A percentile compares a stretch with the other conserved stretches of the same genome.
These are phyloP conservation scores for Eriocheir sinensis DNA, from an alignment of 1,140 invertebrate genomes.

Conservation along the genomic window DNA sequence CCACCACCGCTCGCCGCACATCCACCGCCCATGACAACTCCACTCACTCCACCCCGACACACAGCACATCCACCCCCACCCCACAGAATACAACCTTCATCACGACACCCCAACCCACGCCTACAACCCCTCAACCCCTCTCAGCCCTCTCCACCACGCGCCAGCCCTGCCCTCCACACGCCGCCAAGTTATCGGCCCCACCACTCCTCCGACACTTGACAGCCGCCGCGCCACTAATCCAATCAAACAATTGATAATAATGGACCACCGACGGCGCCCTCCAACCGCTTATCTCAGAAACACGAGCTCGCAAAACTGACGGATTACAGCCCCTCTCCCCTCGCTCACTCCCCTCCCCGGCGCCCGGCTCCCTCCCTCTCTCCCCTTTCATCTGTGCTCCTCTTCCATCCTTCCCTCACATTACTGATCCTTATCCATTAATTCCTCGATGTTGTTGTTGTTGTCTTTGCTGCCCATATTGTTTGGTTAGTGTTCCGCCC, in stretches of 20 bases:
- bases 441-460: neutral
- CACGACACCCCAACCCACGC: neutral
- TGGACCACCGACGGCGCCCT: slow-evolving; percentile 52
- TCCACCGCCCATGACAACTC: neutral
- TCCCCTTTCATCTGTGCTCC: slow-evolving; percentile 40
- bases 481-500: neutral
- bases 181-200: slow-evolving; percentile 45
- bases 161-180: neutral
- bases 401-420: neutral
- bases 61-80: neutral
- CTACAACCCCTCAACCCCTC: neutral
- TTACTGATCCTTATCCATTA: neutral
- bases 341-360: slow-evolving; percentile 27
- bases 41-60: neutral
- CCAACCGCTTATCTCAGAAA: slow-evolving; percentile 63
- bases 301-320: slow-evolving; percentile 73
- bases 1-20: neutral
- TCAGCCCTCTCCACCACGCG: neutral
- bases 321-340: slow-evolving; percentile 54
- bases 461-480: neutral
- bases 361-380: slow-evolving; percentile 48
- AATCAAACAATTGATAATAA: slow-evolving; percentile 77
- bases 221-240: slow-evolving; percentile 66
- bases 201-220: slow-evolving; percentile 66
- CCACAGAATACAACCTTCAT: neutral